These are phyloP conservation scores for Melitaea athalia DNA, from an alignment of 2,888 invertebrate genomes.

Conservation along the genomic window DNA sequence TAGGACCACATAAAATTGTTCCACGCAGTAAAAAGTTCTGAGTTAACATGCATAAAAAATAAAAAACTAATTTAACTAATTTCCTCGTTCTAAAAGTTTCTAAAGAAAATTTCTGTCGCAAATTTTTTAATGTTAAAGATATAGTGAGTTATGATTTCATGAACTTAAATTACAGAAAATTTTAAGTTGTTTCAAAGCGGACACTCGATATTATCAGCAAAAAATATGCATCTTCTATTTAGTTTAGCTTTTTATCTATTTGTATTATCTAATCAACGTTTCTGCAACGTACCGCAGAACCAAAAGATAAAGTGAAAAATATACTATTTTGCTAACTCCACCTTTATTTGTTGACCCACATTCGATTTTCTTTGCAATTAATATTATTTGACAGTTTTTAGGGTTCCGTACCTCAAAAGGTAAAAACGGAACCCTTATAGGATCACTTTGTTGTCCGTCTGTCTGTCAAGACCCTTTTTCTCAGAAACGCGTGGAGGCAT, in stretches of 20 bases:
- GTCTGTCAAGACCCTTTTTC: too few species aligned
- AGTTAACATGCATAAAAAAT: too few species aligned
- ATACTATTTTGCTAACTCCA: slow-evolving; percentile 72
- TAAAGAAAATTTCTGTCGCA: too few species aligned
- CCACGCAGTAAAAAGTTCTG: too few species aligned
- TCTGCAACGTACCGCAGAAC: slow-evolving; percentile 68
- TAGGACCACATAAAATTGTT: too few species aligned
- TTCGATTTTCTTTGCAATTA: slow-evolving; percentile 56
- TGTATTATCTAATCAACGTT: slow-evolving; percentile 73
- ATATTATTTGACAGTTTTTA: slow-evolving; percentile 52
- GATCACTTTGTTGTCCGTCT: too few species aligned
- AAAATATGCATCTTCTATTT: slow-evolving; percentile 77
- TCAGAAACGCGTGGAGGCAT: too few species aligned
- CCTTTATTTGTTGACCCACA: slow-evolving; percentile 78
- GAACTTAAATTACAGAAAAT: slow-evolving; percentile 44
- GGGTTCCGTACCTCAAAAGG: too few species aligned
- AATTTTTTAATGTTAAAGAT: background rate
- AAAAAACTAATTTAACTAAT: too few species aligned
- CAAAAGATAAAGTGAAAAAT: slow-evolving; percentile 66
- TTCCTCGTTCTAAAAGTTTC: too few species aligned
- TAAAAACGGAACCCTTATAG: too few species aligned
- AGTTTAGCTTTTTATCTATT: slow-evolving; percentile 68
- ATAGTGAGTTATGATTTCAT: background rate
- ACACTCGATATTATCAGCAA: slow-evolving; percentile 52
- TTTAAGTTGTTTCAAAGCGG: slow-evolving; percentile 45